phyloP scores from a whole-genome alignment of 2,113 vertebrate genomes.

The Salvelinus namaycush region DNA sequence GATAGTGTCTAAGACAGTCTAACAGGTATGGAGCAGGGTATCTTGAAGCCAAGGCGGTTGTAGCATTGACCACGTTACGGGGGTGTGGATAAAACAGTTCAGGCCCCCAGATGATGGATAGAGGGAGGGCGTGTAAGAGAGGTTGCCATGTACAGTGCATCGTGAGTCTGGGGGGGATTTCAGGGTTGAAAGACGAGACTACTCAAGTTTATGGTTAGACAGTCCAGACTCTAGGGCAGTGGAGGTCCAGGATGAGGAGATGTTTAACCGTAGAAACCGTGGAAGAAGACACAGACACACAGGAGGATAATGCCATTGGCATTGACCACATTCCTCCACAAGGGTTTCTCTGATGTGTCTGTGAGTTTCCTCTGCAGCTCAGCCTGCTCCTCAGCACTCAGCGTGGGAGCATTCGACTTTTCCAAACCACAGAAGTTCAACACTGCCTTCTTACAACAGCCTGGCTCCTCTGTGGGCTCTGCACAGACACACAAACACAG shows the following conservation, averaged over 20 bases:
- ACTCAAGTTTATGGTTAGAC: background rate
- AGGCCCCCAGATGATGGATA: no score
- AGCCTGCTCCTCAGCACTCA: conserved; percentile 84
- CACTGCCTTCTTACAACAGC: conserved; percentile 72
- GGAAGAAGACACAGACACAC: conserved; percentile 86
- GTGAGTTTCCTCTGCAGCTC: conserved; percentile 82
- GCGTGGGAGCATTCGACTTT: conserved; percentile 66
- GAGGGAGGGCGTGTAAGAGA: no score
- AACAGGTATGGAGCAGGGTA: background rate
- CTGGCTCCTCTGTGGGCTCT: conserved; percentile 52
- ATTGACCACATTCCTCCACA: conserved; percentile 89
- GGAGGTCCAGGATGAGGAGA: background rate
- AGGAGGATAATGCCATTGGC: conserved; percentile 86
- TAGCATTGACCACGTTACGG: no score
- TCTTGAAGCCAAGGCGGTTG: no score
- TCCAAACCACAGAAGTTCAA: conserved; percentile 92
- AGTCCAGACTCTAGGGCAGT: background rate
- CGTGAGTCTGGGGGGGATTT: no score
- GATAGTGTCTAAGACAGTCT: background rate
- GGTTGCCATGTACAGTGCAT: no score
- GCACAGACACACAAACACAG: conserved; percentile 34
- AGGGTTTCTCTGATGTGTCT: conserved; percentile 83
- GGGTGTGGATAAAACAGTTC: no score
- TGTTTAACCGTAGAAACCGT: conserved; percentile 85
- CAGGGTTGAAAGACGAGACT: background rate